These are phyloP conservation scores for Alouatta palliata DNA, from an alignment of 2,113 vertebrate genomes.

Conservation along the genomic window DNA sequence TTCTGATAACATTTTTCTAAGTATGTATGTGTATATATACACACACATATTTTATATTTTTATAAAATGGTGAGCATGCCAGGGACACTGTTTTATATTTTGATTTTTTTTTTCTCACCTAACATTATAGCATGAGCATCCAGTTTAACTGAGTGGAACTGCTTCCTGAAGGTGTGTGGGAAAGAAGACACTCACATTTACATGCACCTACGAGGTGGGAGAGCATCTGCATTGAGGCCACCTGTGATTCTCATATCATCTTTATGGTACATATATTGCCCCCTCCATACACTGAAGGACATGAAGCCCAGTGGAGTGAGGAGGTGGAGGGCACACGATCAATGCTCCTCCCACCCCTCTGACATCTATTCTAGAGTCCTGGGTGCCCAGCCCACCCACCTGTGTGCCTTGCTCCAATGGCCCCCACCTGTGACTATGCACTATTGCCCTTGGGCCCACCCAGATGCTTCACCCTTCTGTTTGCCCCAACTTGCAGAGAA, in stretches of 20 bases:
- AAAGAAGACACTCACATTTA: background rate
- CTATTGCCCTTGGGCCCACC: background rate
- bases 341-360: no score
- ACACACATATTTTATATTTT: background rate
- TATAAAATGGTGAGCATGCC: background rate
- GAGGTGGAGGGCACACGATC: rapidly evolving
- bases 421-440: background rate
- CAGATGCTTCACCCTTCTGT: no score
- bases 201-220: background rate
- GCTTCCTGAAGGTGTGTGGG: rapidly evolving
- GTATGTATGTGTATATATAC: background rate
- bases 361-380: background rate
- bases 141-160: background rate
- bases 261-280: background rate
- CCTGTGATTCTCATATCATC: background rate
- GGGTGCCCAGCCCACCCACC: background rate
- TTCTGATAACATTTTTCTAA: background rate
- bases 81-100: background rate
- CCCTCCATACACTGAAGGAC: rapidly evolving
- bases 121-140: background rate
- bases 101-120: background rate
- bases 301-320: background rate
- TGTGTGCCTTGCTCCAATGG: background rate
- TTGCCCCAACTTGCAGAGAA: background rate
- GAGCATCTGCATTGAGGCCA: rapidly evolving